These are phyloP conservation scores for Xestia rhomboidea DNA, from an alignment of 2,888 invertebrate genomes.

Conservation along the genomic window DNA sequence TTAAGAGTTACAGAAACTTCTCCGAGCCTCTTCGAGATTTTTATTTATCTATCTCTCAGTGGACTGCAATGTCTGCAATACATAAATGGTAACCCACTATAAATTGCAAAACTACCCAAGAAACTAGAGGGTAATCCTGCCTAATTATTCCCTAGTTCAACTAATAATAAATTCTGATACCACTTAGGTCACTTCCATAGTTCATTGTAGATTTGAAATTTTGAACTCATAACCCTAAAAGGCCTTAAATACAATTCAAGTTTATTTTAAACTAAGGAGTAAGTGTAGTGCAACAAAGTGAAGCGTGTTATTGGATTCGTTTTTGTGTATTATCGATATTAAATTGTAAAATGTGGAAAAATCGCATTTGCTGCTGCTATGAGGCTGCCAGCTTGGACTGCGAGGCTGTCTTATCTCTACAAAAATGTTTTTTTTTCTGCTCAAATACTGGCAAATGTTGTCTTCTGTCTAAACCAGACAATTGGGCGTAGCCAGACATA, in stretches of 20 bases:
- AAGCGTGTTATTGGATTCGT: constrained; percentile 51
- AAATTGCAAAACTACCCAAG: not conserved
- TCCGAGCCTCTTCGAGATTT: not conserved
- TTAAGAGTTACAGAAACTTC: not conserved
- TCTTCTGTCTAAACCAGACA: not conserved
- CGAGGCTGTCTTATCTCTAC: not conserved
- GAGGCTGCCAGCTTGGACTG: not conserved
- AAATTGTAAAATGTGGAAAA: constrained; percentile 42
- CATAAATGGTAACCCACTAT: not conserved
- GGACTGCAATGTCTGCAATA: not conserved
- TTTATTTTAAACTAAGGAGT: not conserved
- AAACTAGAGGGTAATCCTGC: not conserved
- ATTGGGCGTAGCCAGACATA: constrained; percentile 3
- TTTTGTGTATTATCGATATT: constrained; percentile 36
- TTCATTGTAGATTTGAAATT: constrained; percentile 1
- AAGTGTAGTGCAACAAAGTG: constrained; percentile 14
- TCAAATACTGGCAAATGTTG: not conserved
- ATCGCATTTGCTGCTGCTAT: constrained; percentile 23
- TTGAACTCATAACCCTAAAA: constrained; percentile 8
- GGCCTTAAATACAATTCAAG: not conserved
- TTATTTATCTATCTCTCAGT: not conserved
- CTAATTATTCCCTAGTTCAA: not conserved
- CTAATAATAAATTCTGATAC: not conserved
- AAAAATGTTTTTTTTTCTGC: not conserved
- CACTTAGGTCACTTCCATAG: not conserved